Evolutionary conservation across 2,888 invertebrate genomes (phyloP).

Genomic region (Drosophila recens): DNA sequence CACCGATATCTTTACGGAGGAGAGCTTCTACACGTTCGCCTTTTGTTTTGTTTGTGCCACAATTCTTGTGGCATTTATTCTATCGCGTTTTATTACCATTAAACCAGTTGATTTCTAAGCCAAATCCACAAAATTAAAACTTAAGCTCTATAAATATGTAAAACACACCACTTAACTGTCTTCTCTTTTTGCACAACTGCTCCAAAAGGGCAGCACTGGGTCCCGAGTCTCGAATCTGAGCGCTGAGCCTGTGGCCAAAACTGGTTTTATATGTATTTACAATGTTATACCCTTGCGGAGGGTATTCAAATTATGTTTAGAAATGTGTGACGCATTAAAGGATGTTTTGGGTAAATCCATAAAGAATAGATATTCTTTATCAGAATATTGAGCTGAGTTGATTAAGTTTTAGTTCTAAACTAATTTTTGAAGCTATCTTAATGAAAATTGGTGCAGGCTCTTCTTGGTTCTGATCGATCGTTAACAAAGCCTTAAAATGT

Average conservation of each 20-base stretch:
- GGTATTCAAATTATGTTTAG: neutral
- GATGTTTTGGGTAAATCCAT: neutral
- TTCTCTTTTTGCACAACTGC: slow-evolving; percentile 46
- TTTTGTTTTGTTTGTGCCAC: slow-evolving; percentile 92
- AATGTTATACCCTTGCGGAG: neutral
- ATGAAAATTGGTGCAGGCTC: too few relatives aligned
- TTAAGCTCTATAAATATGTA: slow-evolving; percentile 73
- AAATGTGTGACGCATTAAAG: neutral
- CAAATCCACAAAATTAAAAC: slow-evolving; percentile 52
- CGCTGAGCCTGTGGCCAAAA: slow-evolving; percentile 47
- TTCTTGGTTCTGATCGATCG: too few relatives aligned
- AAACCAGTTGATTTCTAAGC: slow-evolving; percentile 89
- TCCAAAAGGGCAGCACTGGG: slow-evolving; percentile 48
- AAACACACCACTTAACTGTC: slow-evolving; percentile 50
- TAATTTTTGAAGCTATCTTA: too few relatives aligned
- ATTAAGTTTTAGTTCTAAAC: too few relatives aligned
- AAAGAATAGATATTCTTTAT: neutral
- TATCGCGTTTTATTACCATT: slow-evolving; percentile 94
- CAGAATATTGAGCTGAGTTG: too few relatives aligned
- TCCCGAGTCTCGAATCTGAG: slow-evolving; percentile 7
- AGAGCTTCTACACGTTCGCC: slow-evolving; percentile 98
- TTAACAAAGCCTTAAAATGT: too few relatives aligned
- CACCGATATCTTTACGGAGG: slow-evolving; percentile 98
- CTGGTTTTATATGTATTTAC: slow-evolving; percentile 54
- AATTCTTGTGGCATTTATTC: slow-evolving; percentile 91